phyloP scores from a whole-genome alignment of 2,113 vertebrate species.

The Colistium nudipinnis region DNA sequence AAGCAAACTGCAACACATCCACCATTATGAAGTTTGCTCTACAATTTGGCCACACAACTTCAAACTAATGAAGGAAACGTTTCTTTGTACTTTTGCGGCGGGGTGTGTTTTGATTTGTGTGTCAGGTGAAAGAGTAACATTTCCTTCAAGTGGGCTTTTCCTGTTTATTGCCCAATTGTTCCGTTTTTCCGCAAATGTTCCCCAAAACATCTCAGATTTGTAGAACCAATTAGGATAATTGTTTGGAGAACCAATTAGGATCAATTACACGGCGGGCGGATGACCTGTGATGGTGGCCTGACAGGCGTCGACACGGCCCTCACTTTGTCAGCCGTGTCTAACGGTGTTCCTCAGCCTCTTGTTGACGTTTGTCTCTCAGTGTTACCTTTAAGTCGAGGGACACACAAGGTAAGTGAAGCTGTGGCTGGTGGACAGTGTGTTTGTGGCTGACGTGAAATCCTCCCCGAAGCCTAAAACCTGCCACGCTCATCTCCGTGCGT shows the following conservation, averaged over 20 bases:
- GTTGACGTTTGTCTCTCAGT: slow-evolving; percentile 73
- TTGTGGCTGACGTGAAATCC: slow-evolving; percentile 46
- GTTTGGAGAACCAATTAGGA: slow-evolving; percentile 26
- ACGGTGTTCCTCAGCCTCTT: slow-evolving; percentile 64
- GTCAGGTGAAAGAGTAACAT: too few relatives aligned
- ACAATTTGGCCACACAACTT: not conserved
- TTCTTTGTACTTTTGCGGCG: not conserved
- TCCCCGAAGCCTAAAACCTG: slow-evolving; percentile 25
- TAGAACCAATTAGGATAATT: slow-evolving; percentile 24
- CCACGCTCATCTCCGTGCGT: slow-evolving; percentile 38
- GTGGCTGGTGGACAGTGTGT: slow-evolving; percentile 51
- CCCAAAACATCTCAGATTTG: too few relatives aligned
- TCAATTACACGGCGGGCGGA: slow-evolving; percentile 36
- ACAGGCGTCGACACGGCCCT: slow-evolving; percentile 49
- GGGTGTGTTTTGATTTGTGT: too few relatives aligned
- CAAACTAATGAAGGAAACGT: slow-evolving; percentile 15
- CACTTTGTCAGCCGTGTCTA: slow-evolving; percentile 67
- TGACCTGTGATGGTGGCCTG: slow-evolving; percentile 38
- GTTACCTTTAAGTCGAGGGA: slow-evolving; percentile 59
- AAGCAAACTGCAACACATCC: slow-evolving; percentile 45
- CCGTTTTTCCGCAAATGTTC: too few relatives aligned
- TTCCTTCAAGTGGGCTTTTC: too few relatives aligned
- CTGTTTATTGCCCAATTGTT: too few relatives aligned
- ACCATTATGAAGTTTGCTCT: slow-evolving; percentile 23
- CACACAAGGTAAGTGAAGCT: slow-evolving; percentile 70